Evolutionary conservation across 1,140 invertebrate genomes (phyloP).

Genomic region (Heliconius himera): DNA sequence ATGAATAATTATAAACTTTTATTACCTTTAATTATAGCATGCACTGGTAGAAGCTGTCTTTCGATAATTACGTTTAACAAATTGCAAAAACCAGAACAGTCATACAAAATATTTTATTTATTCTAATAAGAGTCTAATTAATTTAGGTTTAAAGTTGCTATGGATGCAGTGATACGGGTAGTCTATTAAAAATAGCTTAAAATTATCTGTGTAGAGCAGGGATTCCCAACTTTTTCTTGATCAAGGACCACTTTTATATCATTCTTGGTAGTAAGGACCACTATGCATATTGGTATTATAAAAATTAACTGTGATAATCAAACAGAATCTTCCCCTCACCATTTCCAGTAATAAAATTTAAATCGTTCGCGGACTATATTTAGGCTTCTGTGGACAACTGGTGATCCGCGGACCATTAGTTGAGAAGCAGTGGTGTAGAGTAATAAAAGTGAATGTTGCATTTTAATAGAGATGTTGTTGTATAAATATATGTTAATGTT

Average conservation of each 20-base stretch:
- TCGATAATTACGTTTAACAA: conserved; percentile 31
- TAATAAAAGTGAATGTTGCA: conserved; percentile 9
- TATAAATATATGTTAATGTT: background rate
- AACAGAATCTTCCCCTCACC: too few species aligned
- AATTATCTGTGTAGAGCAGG: background rate
- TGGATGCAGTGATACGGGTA: background rate
- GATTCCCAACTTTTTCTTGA: too few species aligned
- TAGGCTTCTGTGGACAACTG: too few species aligned
- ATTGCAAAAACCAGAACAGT: conserved; percentile 23
- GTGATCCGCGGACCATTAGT: too few species aligned
- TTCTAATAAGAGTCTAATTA: conserved; percentile 21
- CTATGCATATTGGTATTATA: too few species aligned
- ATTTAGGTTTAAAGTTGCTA: conserved; percentile 1
- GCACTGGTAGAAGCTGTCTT: conserved; percentile 20
- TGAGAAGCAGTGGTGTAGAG: too few species aligned
- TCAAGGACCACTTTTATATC: too few species aligned
- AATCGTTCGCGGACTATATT: too few species aligned
- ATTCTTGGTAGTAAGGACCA: too few species aligned
- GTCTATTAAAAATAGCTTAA: conserved; percentile 6
- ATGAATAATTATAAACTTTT: conserved; percentile 29
- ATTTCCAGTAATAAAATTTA: too few species aligned
- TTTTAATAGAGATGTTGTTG: background rate
- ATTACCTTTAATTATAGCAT: conserved; percentile 28
- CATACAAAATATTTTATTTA: conserved; percentile 24
- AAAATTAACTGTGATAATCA: too few species aligned